Conservation (phyloP, 2,888 invertebrate genomes). For the Margaritifera margaritifera region DNA sequence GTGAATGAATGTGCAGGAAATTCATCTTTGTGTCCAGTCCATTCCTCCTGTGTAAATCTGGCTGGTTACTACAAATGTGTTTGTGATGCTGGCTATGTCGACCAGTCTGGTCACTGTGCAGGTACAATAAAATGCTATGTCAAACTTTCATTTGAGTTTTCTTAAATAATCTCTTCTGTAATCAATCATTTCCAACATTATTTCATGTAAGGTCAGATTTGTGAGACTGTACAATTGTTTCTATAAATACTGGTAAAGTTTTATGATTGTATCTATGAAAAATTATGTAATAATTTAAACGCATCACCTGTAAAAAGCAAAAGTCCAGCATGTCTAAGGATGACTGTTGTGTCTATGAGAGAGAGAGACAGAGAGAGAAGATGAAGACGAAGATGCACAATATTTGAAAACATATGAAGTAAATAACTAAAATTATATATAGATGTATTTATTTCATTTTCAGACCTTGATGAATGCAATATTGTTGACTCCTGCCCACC, state of each 20-base stretch:
- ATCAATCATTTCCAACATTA: neutral
- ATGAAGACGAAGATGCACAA: too few species aligned
- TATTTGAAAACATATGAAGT: too few species aligned
- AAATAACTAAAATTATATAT: neutral
- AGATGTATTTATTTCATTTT: neutral
- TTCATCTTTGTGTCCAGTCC: slow-evolving; percentile 26
- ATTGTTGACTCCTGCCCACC: slow-evolving; percentile 11
- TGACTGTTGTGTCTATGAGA: too few species aligned
- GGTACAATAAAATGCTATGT: slow-evolving; percentile 4
- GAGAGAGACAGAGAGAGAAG: too few species aligned
- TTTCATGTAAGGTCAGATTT: too few species aligned
- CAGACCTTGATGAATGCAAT: slow-evolving; percentile 28
- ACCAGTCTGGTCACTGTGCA: slow-evolving; percentile 7
- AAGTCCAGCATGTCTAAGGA: too few species aligned
- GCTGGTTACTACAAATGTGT: slow-evolving; percentile 30
- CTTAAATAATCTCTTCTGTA: neutral
- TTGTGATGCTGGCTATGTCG: slow-evolving; percentile 24
- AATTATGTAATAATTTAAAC: too few species aligned
- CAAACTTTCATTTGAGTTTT: neutral
- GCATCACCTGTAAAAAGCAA: too few species aligned
- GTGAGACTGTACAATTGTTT: too few species aligned
- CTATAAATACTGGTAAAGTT: too few species aligned
- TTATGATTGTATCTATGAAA: too few species aligned
- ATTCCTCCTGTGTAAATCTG: slow-evolving; percentile 32
- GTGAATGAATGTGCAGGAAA: slow-evolving; percentile 27